phyloP scores from a whole-genome alignment of 2,797 vertebrate species.

The Euthynnus affinis region DNA sequence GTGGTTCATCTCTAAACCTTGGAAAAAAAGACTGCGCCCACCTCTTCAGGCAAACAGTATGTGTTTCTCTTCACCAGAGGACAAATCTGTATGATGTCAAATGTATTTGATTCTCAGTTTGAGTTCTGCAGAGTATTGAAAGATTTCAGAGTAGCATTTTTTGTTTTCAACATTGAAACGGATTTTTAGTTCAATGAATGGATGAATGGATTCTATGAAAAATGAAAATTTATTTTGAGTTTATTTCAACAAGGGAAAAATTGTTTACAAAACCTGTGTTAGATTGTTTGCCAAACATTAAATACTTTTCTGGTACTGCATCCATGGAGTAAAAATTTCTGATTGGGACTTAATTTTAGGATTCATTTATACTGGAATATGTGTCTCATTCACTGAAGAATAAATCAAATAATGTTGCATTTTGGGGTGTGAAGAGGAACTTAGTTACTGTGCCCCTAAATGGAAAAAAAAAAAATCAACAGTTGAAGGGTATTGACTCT shows the following conservation, averaged over 20 bases:
- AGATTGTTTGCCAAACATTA: conserved; percentile 88
- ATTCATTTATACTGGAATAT: conserved; percentile 30
- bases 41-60: conserved; percentile 77
- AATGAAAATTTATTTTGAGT: conserved; percentile 73
- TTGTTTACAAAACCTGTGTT: conserved; percentile 93
- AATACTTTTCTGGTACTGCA: conserved; percentile 81
- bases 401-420: conserved; percentile 9
- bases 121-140: conserved; percentile 79
- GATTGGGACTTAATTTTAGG: conserved; percentile 68
- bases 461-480: conserved; percentile 20
- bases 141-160: conserved; percentile 81
- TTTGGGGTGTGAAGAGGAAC: conserved; percentile 27
- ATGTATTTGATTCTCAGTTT: conserved; percentile 81
- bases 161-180: conserved; percentile 53
- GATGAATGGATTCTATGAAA: conserved; percentile 77
- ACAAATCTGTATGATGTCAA: conserved; percentile 85
- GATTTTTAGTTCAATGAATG: conserved; percentile 81
- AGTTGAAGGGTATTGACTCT: conserved; percentile 14
- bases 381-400: conserved; percentile 30
- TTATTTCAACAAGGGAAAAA: conserved; percentile 90
- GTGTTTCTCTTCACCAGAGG: conserved; percentile 79
- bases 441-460: conserved; percentile 11
- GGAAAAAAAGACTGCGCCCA: conserved; percentile 79
- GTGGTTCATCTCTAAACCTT: conserved; percentile 74
- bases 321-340: conserved; percentile 82